Base-by-base conservation (phyloP, 2,888 invertebrate species). In the Monoplex corrugatus region DNA sequence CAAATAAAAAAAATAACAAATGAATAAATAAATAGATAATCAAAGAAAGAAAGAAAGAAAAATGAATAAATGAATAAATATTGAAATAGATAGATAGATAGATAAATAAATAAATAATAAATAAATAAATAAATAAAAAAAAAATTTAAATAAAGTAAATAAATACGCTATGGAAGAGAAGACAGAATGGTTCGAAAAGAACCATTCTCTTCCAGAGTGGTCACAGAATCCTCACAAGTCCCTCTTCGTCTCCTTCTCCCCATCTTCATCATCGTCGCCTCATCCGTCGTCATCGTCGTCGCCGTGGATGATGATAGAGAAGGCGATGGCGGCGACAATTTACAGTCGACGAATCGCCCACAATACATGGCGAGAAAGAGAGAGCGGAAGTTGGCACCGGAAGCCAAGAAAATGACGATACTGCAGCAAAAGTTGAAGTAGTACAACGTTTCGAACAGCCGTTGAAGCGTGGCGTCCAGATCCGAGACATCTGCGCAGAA, bases 341-440 rank as follows among this genome's bases (percentile, higher is more conserved):
- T 28, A 32, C 78, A 80, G 38, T 19, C 1, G 23, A 2, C 50
- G 23, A 84, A 10, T 16, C 16, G 2, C 32, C 19, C 23, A 57
- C 84, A 84, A 57, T 84, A 83, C 86, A 80, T 86, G 78, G 83
- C 68, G 3, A 84, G 32, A 23, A 90, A 83, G 5, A 43, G 89
- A 32, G 83, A 43, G 35, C 90, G 87, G 72, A 90, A 90, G 68
- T 89, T 89, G 13, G 89, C 86, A 16, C 91, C 89, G n/a, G 91
- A 89, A 8, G 87, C 45, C 57, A 87, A 44, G 45, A 87, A 91
- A 50, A 89, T 90, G 83, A 90, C 35, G 43, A 91, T 50, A 82
- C 89, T 91, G 78, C 87, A 86, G 57, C 89, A 91, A 75, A 89
- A 90, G 87, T 89, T 89, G 63, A 90, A 75, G 68, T 89, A 90